Conservation (phyloP, 2,797 vertebrate genomes). For the Mormyrus proboscirostris region DNA sequence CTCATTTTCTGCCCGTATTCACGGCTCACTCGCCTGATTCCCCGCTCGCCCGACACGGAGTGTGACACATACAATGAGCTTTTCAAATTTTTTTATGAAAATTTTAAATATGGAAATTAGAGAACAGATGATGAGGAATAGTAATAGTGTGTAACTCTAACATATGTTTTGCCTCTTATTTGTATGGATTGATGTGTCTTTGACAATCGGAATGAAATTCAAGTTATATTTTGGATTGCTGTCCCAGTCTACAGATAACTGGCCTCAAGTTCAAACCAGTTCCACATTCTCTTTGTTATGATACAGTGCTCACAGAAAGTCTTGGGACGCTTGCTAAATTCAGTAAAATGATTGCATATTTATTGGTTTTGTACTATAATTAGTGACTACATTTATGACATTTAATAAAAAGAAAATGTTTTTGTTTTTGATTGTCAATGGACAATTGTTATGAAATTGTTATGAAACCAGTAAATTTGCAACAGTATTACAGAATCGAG, state of each 20-base stretch:
- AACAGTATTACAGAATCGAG: not conserved
- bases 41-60: too few species aligned
- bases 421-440: not conserved
- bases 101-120: not conserved
- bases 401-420: not conserved
- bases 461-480: not conserved
- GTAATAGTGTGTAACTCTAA: not conserved
- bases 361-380: not conserved
- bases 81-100: not conserved
- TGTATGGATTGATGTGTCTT: not conserved
- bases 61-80: not conserved
- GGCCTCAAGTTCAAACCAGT: not conserved
- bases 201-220: not conserved
- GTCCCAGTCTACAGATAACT: not conserved
- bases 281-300: not conserved
- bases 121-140: not conserved
- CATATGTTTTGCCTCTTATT: not conserved
- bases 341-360: not conserved
- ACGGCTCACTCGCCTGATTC: too few species aligned
- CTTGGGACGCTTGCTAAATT: not conserved
- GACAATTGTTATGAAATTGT: not conserved
- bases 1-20: too few species aligned
- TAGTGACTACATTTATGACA: not conserved
- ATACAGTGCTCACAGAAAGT: not conserved
- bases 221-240: not conserved